phyloP scores from a whole-genome alignment of 2,888 invertebrate genomes.

The Conomelus anceps region DNA sequence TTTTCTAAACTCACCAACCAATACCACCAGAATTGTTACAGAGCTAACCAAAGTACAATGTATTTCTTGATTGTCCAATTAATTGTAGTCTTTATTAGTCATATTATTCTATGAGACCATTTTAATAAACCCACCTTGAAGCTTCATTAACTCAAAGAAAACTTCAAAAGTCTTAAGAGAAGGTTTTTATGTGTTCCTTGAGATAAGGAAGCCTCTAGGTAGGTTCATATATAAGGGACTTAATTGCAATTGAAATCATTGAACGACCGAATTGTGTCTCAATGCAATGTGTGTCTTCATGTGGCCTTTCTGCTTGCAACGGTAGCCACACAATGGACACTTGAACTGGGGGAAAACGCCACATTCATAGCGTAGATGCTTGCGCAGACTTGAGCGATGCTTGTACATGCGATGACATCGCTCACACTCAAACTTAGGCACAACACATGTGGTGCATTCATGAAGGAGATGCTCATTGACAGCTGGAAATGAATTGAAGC shows the following conservation, averaged over 20 bases:
- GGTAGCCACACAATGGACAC: conserved; percentile 41
- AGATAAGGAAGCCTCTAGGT: too few relatives aligned
- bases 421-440: conserved; percentile 8
- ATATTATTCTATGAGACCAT: too few relatives aligned
- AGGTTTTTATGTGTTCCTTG: too few relatives aligned
- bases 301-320: conserved; percentile 22
- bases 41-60: too few relatives aligned
- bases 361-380: conserved; percentile 41
- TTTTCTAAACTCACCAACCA: too few relatives aligned
- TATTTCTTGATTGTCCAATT: too few relatives aligned
- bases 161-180: too few relatives aligned
- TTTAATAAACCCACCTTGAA: too few relatives aligned
- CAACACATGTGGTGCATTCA: not conserved
- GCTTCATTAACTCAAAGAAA: too few relatives aligned
- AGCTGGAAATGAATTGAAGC: not conserved
- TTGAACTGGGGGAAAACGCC: conserved; percentile 41
- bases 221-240: too few relatives aligned
- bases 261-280: not conserved
- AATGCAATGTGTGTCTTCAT: conserved; percentile 16
- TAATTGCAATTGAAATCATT: not conserved
- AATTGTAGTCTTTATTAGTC: too few relatives aligned
- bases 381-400: conserved; percentile 36
- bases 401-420: conserved; percentile 34
- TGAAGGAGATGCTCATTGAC: not conserved
- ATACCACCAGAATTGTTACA: too few relatives aligned